Base-by-base conservation (phyloP, 1,140 invertebrate species). In the Chironomus striatipennis region DNA sequence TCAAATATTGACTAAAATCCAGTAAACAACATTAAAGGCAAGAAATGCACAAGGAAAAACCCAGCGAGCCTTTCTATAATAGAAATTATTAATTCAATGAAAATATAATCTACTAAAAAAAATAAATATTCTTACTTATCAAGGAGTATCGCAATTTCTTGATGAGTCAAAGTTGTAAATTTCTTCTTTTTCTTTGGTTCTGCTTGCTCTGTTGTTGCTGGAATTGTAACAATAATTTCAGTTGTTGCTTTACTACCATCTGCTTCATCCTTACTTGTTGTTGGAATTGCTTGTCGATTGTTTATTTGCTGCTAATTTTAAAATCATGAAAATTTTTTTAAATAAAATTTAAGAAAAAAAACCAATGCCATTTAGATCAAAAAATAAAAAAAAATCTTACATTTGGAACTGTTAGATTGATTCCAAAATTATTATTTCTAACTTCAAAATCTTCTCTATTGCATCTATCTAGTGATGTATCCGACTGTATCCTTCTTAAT, bases 11-110 rank as follows among this genome's bases (percentile, higher is more conserved):
- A 93, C 91, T 78, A 93, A 93, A 24, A 90, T 89, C 93, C 93
- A 95, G 77, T 94, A 95, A 72, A 94, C 85, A 70, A 91, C 83
- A 79, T 95, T 95, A 79, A 95, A 95, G 67, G 93, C 85, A 0
- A 94, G 77, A 80, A 95, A 95, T 1, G 89, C 82, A 1, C 90
- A 78, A 0, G 93, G 93, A 80, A 95, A 95, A 2, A 92, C 81
- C 17, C 93, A 83, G 34, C 93, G 85, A 21, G 92, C 91, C 8
- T 91, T 85, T 12, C 74, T 76, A 77, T 2, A 34, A 34, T 34
- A 34, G 24, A 34, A 1, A 34, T 2, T 34, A 34, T 34, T 34
- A 70, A 57, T 47, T 57, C 10, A 57, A 2, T 2, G 24, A 34
- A 34, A 2, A 2, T 34, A 34, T 34, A 34, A 34, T 34, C 24